A percentile compares a stretch with the other conserved stretches of the same genome.
Evolutionary conservation across 2,888 invertebrate species (phyloP).

Genomic region (Brachyptera putata): DNA sequence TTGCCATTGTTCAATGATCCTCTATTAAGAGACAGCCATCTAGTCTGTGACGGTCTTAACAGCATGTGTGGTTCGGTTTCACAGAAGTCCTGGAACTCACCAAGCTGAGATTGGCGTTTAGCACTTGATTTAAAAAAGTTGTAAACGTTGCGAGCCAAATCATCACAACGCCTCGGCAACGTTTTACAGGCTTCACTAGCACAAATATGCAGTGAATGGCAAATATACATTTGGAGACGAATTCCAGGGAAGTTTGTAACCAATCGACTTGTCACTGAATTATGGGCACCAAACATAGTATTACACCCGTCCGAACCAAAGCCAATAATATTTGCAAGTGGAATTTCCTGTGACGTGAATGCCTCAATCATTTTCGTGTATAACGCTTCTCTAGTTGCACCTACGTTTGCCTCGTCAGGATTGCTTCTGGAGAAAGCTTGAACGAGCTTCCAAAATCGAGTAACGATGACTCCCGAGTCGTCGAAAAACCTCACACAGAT

Average conservation of each 20-base stretch:
- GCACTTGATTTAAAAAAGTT: constrained; percentile 34
- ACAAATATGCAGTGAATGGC: constrained; percentile 40
- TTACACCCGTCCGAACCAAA: constrained; percentile 40
- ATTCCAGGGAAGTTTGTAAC: constrained; percentile 33
- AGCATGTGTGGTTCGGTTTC: constrained; percentile 35
- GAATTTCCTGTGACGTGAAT: constrained; percentile 32
- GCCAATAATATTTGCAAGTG: constrained; percentile 40
- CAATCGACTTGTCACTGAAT: constrained; percentile 38
- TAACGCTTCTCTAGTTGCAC: constrained; percentile 18
- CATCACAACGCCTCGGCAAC: constrained; percentile 37
- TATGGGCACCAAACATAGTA: constrained; percentile 37
- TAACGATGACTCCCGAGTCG: constrained; percentile 27
- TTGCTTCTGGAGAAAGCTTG: constrained; percentile 16
- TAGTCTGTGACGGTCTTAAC: constrained; percentile 37
- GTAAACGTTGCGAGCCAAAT: constrained; percentile 38
- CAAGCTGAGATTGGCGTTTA: constrained; percentile 33
- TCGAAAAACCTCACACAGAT: constrained; percentile 36
- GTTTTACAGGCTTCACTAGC: constrained; percentile 39
- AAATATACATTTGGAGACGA: constrained; percentile 38
- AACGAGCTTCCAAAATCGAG: constrained; percentile 22
- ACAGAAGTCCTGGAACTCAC: constrained; percentile 35
- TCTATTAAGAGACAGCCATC: constrained; percentile 34
- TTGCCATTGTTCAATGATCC: constrained; percentile 28
- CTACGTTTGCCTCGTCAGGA: constrained; percentile 11
- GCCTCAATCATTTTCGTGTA: constrained; percentile 17